phyloP scores from a whole-genome alignment of 2,113 vertebrate genomes.

The Lampris incognitus region DNA sequence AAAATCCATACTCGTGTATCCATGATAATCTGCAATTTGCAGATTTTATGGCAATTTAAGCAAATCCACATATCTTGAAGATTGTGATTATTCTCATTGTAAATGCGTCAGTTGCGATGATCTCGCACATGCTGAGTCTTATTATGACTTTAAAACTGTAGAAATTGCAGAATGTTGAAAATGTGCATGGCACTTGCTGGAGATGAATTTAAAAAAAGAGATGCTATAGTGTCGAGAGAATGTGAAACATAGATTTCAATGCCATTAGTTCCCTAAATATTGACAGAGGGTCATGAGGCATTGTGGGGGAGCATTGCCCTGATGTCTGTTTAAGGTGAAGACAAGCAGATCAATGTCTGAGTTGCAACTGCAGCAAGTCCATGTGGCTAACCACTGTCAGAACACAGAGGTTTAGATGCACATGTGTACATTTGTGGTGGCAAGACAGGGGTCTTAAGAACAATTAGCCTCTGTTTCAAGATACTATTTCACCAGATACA shows the following conservation, averaged over 20 bases:
- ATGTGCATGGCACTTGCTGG: background rate
- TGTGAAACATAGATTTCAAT: slow-evolving; percentile 31
- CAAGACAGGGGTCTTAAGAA: background rate
- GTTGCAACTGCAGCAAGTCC: background rate
- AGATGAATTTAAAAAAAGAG: background rate
- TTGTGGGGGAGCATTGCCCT: slow-evolving; percentile 35
- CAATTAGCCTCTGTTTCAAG: background rate
- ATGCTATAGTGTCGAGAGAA: background rate
- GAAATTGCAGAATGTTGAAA: background rate
- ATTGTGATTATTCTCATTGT: background rate
- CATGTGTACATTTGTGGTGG: background rate
- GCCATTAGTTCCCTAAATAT: slow-evolving; percentile 47
- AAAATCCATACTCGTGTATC: slow-evolving; percentile 13
- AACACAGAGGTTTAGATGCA: slow-evolving; percentile 3
- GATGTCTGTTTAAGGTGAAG: slow-evolving; percentile 47
- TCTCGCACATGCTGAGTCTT: no score
- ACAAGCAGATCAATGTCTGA: slow-evolving; percentile 53
- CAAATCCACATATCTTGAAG: background rate
- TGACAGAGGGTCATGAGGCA: slow-evolving; percentile 32
- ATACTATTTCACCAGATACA: background rate
- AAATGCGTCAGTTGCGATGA: no score
- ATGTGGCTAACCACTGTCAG: slow-evolving; percentile 1
- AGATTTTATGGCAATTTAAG: slow-evolving; percentile 11
- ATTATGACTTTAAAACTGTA: background rate
- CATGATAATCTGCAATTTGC: slow-evolving; percentile 31